Evolutionary conservation across 2,888 invertebrate genomes (phyloP), one percentile per base, ranked within the genome.

Genomic region (Perizoma affinitatum): DNA sequence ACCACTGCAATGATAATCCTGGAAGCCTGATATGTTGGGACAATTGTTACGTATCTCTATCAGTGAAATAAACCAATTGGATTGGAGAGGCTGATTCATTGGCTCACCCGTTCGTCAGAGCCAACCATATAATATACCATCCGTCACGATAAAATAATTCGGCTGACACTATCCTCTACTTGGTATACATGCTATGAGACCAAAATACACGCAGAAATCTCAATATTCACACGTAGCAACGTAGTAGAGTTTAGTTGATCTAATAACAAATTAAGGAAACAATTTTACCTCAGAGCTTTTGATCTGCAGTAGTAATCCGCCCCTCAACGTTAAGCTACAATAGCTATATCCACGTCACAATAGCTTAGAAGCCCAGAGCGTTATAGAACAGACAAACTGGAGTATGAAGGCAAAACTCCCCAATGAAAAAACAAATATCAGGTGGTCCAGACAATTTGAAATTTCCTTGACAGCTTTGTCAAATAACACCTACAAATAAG

Each of bases 311-410:
- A 52, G 53, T 53, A 58, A 58, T 58, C 48, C 53, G 38, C 6
- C 47, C 5, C 52, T 38, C 52, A 59, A 54, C 55, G 41, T 44
- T 41, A 40, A 54, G 50, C 38, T n/a, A n/a, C n/a, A n/a, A n/a
- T n/a, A n/a, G n/a, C n/a, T n/a, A n/a, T 58, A 55, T 60, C 54
- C 57, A 48, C 57, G 47, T 43, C 38, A 38, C 50, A 34, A 53
- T 44, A 54, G 59, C 58, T 54, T 58, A 42, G 54, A 61, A 65
- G 45, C 60, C 60, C 56, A 62, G 62, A 51, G 52, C 47, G 40
- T 42, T 41, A 42, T 51, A 41, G 40, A 33, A 46, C 9, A 46
- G 5, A 10, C 22, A 44, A 41, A 11, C 1, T 46, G 8, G 38
- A 5, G 34, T 22, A 51, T 57, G 46, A 51, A 57, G 36, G 45